These are phyloP conservation scores for Leptarthrus brevirostris DNA, from an alignment of 2,888 invertebrate species.

Conservation along the genomic window DNA sequence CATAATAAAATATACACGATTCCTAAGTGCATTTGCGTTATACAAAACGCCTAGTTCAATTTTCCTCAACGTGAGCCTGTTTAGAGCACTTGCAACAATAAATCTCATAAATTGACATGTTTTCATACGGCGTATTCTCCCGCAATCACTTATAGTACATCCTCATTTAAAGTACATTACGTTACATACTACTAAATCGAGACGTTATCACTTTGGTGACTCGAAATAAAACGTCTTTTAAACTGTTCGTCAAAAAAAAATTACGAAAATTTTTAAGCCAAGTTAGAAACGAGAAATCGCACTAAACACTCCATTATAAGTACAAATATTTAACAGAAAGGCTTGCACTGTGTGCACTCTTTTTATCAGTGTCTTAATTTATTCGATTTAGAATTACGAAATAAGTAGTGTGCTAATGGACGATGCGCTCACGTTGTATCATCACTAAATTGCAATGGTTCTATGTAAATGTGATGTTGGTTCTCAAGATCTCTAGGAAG, in stretches of 20 bases:
- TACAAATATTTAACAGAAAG: conserved; percentile 29
- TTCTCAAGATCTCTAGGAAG: conserved; percentile 13
- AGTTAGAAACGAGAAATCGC: background rate
- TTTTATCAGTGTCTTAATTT: background rate
- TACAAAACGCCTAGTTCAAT: background rate
- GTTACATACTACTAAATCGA: background rate
- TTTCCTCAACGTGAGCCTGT: background rate
- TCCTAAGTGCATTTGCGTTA: background rate
- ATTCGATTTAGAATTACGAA: conserved; percentile 9
- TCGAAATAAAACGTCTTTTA: background rate
- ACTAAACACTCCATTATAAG: conserved; percentile 12
- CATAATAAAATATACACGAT: background rate
- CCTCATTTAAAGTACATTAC: background rate
- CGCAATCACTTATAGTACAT: background rate
- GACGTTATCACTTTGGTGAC: background rate
- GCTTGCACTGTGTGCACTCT: background rate
- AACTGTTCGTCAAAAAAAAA: background rate
- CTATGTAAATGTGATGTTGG: conserved; percentile 1
- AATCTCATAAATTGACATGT: conserved; percentile 3
- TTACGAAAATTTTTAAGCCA: background rate
- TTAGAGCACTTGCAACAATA: background rate
- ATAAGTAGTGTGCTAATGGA: conserved; percentile 12
- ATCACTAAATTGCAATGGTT: background rate
- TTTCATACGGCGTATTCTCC: background rate
- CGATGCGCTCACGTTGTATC: conserved; percentile 1